Percentiles rank a stretch among this genome's conserved stretches.
Evolutionary conservation across 2,888 invertebrate species (phyloP).

Genomic region (Litoditis marina): DNA sequence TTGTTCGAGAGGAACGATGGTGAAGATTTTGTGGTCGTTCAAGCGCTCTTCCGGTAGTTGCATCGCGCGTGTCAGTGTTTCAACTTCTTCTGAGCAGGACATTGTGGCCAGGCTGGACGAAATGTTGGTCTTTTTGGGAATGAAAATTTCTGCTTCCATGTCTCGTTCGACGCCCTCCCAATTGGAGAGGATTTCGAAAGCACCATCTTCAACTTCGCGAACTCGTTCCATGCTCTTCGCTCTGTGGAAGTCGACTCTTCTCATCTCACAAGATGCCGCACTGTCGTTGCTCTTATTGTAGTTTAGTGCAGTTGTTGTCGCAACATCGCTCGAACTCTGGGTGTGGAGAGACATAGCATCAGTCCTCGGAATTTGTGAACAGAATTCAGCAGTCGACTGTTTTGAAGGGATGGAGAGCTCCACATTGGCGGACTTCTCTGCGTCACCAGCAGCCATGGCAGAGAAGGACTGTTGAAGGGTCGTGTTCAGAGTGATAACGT

Average conservation of each 20-base stretch:
- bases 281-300: slow-evolving; percentile 19
- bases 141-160: slow-evolving; percentile 44
- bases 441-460: slow-evolving; percentile 35
- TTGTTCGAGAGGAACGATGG: neutral
- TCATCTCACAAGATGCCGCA: slow-evolving; percentile 19
- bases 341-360: slow-evolving; percentile 25
- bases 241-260: slow-evolving; percentile 17
- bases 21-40: slow-evolving; percentile 8
- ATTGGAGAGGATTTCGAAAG: slow-evolving; percentile 43
- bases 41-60: slow-evolving; percentile 27
- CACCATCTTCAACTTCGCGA: slow-evolving; percentile 40
- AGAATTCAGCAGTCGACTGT: slow-evolving; percentile 12
- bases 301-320: slow-evolving; percentile 23
- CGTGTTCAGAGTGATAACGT: slow-evolving; percentile 40
- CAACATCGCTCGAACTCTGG: slow-evolving; percentile 14
- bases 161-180: slow-evolving; percentile 53
- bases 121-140: slow-evolving; percentile 25
- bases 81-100: slow-evolving; percentile 41
- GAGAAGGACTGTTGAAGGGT: slow-evolving; percentile 34
- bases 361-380: slow-evolving; percentile 19
- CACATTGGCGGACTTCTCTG: slow-evolving; percentile 28
- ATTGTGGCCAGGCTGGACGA: slow-evolving; percentile 39
- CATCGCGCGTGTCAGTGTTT: slow-evolving; percentile 28
- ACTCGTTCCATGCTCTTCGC: slow-evolving; percentile 21
- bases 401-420: slow-evolving; percentile 27